Evolutionary conservation across 1,140 invertebrate species (phyloP).

Genomic region (Musca vetustissima): DNA sequence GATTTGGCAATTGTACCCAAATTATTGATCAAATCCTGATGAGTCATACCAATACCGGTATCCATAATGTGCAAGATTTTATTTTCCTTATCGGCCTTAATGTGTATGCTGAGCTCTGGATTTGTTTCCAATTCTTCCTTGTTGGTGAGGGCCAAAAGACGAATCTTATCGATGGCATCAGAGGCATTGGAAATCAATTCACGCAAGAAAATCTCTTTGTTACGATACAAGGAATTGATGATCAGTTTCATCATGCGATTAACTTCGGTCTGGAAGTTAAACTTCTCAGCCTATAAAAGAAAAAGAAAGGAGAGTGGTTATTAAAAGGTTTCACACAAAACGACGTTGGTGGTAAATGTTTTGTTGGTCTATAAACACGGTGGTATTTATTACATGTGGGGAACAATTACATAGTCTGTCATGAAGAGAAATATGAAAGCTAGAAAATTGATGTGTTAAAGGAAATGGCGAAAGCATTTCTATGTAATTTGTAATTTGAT

Average conservation of each 20-base stretch:
- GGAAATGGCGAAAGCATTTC: too few species aligned
- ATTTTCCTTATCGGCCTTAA: slow-evolving; percentile 96
- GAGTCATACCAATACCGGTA: slow-evolving; percentile 98
- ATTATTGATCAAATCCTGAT: slow-evolving; percentile 92
- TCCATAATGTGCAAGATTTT: slow-evolving; percentile 94
- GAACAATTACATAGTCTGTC: too few species aligned
- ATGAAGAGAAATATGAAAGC: too few species aligned
- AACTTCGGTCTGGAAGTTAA: slow-evolving; percentile 93
- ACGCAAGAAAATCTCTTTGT: slow-evolving; percentile 98
- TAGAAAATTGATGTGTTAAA: too few species aligned
- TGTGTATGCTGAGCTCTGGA: slow-evolving; percentile 85
- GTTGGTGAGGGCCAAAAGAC: slow-evolving; percentile 89
- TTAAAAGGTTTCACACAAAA: too few species aligned
- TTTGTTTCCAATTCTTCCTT: slow-evolving; percentile 74
- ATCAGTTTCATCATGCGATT: slow-evolving; percentile 99
- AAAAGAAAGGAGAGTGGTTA: neutral
- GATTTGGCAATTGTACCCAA: slow-evolving; percentile 99
- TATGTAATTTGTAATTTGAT: too few species aligned
- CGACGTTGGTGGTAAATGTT: too few species aligned
- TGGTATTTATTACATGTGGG: too few species aligned
- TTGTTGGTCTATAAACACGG: too few species aligned
- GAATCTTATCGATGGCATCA: slow-evolving; percentile 93
- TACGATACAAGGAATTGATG: slow-evolving; percentile 97
- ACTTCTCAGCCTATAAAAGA: slow-evolving; percentile 74
- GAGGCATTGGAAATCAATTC: slow-evolving; percentile 98